Conservation (phyloP, 1,140 invertebrate genomes). For the Drosophila asahinai region DNA sequence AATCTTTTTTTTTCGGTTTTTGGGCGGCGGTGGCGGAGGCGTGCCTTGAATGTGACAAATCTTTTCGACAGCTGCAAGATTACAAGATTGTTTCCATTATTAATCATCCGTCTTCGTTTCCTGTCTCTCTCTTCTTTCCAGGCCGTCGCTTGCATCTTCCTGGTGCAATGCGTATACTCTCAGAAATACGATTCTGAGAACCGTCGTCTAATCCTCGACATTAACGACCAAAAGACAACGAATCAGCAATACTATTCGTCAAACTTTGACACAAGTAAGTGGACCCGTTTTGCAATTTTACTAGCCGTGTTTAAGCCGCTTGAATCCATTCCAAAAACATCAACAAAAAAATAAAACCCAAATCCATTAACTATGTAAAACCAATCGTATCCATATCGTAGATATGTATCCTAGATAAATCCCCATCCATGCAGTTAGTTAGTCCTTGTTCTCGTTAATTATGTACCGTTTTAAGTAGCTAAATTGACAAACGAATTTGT, state of each 20-base stretch:
- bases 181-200: slow-evolving; percentile 81
- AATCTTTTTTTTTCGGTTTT: background rate
- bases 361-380: slow-evolving; percentile 40
- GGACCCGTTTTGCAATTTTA: slow-evolving; percentile 61
- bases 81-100: background rate
- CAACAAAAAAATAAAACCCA: slow-evolving; percentile 20
- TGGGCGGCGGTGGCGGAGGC: slow-evolving; percentile 13
- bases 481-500: slow-evolving; percentile 38
- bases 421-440: slow-evolving; percentile 51
- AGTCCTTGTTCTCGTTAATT: slow-evolving; percentile 33
- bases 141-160: slow-evolving; percentile 82
- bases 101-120: slow-evolving; percentile 31
- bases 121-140: slow-evolving; percentile 28
- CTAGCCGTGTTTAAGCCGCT: slow-evolving; percentile 40
- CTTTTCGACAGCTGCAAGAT: slow-evolving; percentile 27
- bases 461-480: slow-evolving; percentile 34
- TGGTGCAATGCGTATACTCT: slow-evolving; percentile 82
- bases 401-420: slow-evolving; percentile 18
- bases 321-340: slow-evolving; percentile 39
- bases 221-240: slow-evolving; percentile 89
- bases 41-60: slow-evolving; percentile 55
- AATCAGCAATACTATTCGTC: slow-evolving; percentile 88
- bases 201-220: slow-evolving; percentile 87
- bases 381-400: slow-evolving; percentile 25
- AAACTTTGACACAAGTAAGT: slow-evolving; percentile 89